phyloP scores from a whole-genome alignment of 2,888 invertebrate genomes.

The Lottia gigantea region DNA sequence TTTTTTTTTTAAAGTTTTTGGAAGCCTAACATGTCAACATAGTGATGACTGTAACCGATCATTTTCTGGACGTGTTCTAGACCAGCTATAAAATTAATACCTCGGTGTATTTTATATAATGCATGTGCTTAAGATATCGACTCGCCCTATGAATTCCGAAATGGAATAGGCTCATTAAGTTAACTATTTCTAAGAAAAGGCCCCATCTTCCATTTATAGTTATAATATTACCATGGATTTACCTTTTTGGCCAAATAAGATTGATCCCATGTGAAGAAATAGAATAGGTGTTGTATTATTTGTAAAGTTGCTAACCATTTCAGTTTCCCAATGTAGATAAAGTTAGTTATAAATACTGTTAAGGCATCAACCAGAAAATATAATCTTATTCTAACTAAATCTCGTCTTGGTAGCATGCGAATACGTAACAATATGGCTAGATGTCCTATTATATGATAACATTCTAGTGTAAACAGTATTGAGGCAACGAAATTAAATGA shows the following conservation, averaged over 20 bases:
- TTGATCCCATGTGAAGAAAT: conserved; percentile 57
- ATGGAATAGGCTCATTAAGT: no score
- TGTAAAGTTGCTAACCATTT: conserved; percentile 54
- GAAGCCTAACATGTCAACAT: no score
- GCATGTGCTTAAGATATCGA: no score
- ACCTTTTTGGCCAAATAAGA: conserved; percentile 52
- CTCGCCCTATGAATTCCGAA: no score
- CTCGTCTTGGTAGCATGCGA: conserved; percentile 56
- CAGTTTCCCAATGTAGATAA: conserved; percentile 48
- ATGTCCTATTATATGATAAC: conserved; percentile 56
- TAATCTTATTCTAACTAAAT: conserved; percentile 51
- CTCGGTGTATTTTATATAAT: no score
- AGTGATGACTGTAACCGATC: no score
- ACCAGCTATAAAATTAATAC: no score
- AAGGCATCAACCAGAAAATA: conserved; percentile 58
- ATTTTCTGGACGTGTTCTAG: no score
- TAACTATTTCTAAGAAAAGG: no score
- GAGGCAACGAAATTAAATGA: conserved; percentile 25
- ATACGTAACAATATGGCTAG: conserved; percentile 50
- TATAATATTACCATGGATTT: conserved; percentile 1
- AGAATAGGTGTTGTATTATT: conserved; percentile 54
- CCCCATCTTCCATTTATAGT: background rate
- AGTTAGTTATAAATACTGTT: conserved; percentile 49
- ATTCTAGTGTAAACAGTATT: conserved; percentile 46
- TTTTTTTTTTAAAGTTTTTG: no score